Base-by-base conservation (phyloP, 2,113 vertebrate species). In the Notarius quadriscutis region DNA sequence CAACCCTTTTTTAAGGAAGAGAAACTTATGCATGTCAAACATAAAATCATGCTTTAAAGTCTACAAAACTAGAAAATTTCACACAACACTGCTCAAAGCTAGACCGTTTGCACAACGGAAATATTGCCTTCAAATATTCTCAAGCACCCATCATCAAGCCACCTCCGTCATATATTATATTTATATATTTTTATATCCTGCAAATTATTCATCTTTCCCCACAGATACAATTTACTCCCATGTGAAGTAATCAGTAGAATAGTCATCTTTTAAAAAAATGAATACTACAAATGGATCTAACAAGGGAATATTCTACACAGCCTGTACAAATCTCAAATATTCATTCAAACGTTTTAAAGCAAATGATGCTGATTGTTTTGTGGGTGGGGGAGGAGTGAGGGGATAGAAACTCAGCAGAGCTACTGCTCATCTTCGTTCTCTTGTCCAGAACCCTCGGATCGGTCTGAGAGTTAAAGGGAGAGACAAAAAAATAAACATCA, bases 341-440 rank as follows among this genome's bases (percentile, higher is more conserved):
- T 92, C 93, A 91, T 92, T 92, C 93, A 94, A 96, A 95, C 95
- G 95, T 94, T 96, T 92, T 93, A 91, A 90, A 95, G 92, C 92
- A 91, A 92, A 92, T 93, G 89, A 89, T 88, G 93, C 41, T 88
- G 62, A 7, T 41, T 62, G 77, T 87, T 90, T 25, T 30, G 17
- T 8, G 15, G 17, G 15, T n/a, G 14, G 18, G 58, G 18, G 1
- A 20, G 5, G 62, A 1, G 17, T 15, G 6, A 15, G n/a, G 10
- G 17, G 18, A 18, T 41, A 18, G 9, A 55, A 22, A 67, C 88
- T 90, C 8, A 57, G 87, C 87, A 84, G 58, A 71, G 55, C 95
- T 94, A 97, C 89, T 97, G 95, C 90, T 99, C 96, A 2, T 99
- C 98, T 88, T 99, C 98, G 0, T 98, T 99, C 89, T 99, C 98